Evolutionary conservation across 2,797 vertebrate species (phyloP).

Genomic region (Pygocentrus nattereri): DNA sequence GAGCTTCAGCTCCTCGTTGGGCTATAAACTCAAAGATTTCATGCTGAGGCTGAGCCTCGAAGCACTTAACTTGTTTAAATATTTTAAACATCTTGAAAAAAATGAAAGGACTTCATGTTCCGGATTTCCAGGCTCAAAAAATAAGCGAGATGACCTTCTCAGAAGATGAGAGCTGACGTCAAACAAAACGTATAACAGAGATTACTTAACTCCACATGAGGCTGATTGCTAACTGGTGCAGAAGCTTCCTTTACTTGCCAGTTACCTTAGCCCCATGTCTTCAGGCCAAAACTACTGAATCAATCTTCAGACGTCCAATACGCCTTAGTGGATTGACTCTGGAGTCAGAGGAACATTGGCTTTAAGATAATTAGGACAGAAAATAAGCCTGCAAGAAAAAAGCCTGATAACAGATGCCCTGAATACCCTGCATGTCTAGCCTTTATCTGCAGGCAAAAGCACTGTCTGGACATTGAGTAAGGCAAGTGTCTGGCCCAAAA

Average conservation of each 20-base stretch:
- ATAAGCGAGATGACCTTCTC: neutral
- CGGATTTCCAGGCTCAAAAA: neutral
- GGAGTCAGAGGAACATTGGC: too few species aligned
- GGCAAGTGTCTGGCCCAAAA: neutral
- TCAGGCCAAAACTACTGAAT: neutral
- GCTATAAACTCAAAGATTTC: neutral
- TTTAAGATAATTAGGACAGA: too few species aligned
- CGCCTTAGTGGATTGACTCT: too few species aligned
- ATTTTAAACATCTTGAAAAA: neutral
- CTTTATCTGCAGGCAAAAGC: neutral
- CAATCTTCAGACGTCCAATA: too few species aligned
- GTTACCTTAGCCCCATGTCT: neutral
- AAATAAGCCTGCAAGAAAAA: too few species aligned
- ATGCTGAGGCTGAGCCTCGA: neutral
- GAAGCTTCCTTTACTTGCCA: too few species aligned
- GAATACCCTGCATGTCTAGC: neutral
- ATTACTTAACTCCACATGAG: too few species aligned
- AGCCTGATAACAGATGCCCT: too few species aligned
- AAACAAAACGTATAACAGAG: too few species aligned
- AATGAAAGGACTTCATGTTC: neutral
- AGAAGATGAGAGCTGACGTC: too few species aligned
- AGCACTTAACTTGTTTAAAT: neutral
- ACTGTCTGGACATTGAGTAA: neutral
- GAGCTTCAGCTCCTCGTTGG: neutral
- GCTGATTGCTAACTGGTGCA: too few species aligned